Percentiles rank a stretch among this genome's conserved stretches.
These are phyloP conservation scores for Cottoperca gobio DNA, from an alignment of 2,797 vertebrate species.

Conservation along the genomic window DNA sequence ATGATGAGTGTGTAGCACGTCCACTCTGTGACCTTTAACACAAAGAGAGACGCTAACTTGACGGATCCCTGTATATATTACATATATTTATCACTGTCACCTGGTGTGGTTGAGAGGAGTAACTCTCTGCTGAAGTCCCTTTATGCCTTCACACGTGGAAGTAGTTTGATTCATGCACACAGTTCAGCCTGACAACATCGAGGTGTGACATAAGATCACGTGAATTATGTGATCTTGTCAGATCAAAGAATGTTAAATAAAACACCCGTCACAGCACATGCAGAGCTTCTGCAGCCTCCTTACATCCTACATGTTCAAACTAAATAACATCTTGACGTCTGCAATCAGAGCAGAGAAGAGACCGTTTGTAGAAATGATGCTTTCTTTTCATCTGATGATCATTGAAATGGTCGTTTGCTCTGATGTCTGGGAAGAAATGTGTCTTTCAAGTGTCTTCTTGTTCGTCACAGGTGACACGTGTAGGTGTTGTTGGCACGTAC, in stretches of 20 bases:
- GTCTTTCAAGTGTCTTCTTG: not conserved
- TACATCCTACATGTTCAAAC: not conserved
- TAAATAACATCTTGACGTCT: not conserved
- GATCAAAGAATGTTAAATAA: too few species aligned
- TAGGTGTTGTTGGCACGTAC: not conserved
- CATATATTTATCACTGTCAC: slow-evolving; percentile 5
- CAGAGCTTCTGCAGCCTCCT: not conserved
- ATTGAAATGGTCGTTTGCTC: not conserved
- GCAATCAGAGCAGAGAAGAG: not conserved
- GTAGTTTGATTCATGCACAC: too few species aligned
- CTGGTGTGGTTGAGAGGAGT: not conserved
- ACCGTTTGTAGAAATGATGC: not conserved
- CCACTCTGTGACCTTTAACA: slow-evolving; percentile 28
- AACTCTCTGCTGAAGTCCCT: too few species aligned
- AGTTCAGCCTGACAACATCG: too few species aligned
- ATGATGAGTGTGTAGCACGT: not conserved
- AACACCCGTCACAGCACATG: not conserved
- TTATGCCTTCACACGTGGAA: too few species aligned
- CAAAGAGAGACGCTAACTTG: not conserved
- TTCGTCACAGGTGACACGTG: not conserved
- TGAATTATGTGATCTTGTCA: too few species aligned
- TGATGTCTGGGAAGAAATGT: not conserved
- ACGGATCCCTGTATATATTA: not conserved
- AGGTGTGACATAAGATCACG: too few species aligned
- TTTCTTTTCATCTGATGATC: not conserved